Conservation (phyloP, 2,888 invertebrate species). For the Coelopa pilipes region DNA sequence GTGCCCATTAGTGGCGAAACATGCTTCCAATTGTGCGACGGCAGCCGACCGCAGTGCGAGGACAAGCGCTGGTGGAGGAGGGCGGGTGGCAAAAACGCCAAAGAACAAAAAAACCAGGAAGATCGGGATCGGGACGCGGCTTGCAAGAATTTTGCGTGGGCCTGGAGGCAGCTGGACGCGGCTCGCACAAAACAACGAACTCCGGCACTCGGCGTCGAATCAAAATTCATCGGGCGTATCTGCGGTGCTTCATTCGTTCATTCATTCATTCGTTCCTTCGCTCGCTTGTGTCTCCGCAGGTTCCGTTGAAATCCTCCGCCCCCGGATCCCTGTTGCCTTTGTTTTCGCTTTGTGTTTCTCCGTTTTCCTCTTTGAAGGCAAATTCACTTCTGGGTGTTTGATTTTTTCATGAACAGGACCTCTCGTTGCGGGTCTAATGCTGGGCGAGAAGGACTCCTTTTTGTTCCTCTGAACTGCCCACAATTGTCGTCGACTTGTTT, state of each 20-base stretch:
- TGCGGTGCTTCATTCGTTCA: background rate
- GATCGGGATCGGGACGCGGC: background rate
- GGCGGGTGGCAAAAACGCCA: slow-evolving; percentile 12
- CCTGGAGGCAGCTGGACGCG: background rate
- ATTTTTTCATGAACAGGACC: background rate
- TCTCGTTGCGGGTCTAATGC: background rate
- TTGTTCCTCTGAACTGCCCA: slow-evolving; percentile 7
- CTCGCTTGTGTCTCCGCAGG: background rate
- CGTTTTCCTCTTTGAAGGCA: background rate
- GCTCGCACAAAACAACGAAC: slow-evolving; percentile 12
- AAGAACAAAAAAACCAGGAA: slow-evolving; percentile 1
- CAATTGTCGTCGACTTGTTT: slow-evolving; percentile 10
- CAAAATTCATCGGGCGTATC: slow-evolving; percentile 29
- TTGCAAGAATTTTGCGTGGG: background rate
- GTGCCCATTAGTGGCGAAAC: slow-evolving; percentile 31
- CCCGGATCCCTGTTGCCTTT: too few species aligned
- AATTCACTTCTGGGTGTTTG: background rate
- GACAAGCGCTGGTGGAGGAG: background rate
- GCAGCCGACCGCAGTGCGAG: background rate
- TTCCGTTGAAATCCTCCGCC: background rate
- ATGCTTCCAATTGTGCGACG: slow-evolving; percentile 26
- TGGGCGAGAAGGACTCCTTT: background rate
- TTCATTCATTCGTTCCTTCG: background rate
- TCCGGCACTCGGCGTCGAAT: background rate
- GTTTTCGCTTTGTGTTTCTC: too few species aligned